Evolutionary conservation across 1,140 invertebrate species (phyloP).

Genomic region (Agrypnia vestita): DNA sequence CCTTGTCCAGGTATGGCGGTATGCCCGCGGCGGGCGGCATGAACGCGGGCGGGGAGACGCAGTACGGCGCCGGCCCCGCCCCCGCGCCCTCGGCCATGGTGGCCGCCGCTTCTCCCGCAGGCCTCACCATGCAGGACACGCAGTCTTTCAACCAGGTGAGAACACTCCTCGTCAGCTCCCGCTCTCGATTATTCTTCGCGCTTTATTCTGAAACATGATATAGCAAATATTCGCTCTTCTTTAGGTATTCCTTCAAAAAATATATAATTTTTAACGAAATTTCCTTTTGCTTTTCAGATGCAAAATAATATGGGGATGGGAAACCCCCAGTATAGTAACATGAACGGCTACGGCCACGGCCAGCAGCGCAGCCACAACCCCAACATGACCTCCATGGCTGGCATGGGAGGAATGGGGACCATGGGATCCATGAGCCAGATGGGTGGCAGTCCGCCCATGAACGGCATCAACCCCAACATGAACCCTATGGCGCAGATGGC

Average conservation of each 20-base stretch:
- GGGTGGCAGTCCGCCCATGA: conserved; percentile 69
- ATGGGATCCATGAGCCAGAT: conserved; percentile 73
- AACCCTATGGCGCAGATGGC: conserved; percentile 78
- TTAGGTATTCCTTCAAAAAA: too few species aligned
- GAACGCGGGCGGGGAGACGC: conserved; percentile 68
- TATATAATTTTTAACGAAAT: too few species aligned
- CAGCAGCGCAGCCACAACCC: conserved; percentile 72
- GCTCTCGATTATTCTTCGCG: not conserved
- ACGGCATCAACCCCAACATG: conserved; percentile 73
- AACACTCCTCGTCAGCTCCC: too few species aligned
- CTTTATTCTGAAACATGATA: too few species aligned
- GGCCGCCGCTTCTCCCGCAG: conserved; percentile 72
- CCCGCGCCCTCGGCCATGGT: conserved; percentile 69
- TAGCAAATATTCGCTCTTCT: too few species aligned
- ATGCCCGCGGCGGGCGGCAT: conserved; percentile 72
- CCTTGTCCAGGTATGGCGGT: conserved; percentile 70
- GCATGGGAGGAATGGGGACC: conserved; percentile 75
- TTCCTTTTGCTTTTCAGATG: conserved; percentile 65
- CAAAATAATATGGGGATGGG: conserved; percentile 74
- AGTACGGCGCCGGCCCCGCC: conserved; percentile 59
- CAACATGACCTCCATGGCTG: conserved; percentile 77
- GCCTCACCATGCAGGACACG: conserved; percentile 72
- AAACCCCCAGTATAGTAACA: conserved; percentile 71
- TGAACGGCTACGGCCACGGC: conserved; percentile 72
- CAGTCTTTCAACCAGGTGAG: conserved; percentile 72